phyloP scores from a whole-genome alignment of 2,888 invertebrate species.

The Taphrorychus bicolor region DNA sequence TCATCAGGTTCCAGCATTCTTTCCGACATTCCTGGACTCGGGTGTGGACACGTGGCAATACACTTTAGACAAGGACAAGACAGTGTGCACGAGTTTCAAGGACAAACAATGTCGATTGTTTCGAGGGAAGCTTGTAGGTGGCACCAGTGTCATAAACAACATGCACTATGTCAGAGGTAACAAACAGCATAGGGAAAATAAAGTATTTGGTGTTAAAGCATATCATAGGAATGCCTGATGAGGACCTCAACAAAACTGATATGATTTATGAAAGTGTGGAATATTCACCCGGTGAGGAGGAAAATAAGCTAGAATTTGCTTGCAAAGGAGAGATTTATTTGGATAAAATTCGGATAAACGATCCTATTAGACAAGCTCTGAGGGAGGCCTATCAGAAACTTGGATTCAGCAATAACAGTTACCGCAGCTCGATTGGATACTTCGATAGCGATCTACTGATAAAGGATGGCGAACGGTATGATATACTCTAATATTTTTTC shows the following conservation, averaged over 20 bases:
- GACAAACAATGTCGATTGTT: constrained; percentile 55
- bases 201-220: neutral
- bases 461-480: constrained; percentile 39
- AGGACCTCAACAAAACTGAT: constrained; percentile 62
- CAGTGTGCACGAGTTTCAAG: constrained; percentile 46
- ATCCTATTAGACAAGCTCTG: neutral
- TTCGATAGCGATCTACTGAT: constrained; percentile 37
- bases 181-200: neutral
- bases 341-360: constrained; percentile 7
- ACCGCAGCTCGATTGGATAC: constrained; percentile 35
- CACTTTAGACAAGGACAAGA: constrained; percentile 47
- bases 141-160: constrained; percentile 61
- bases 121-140: constrained; percentile 62
- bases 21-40: constrained; percentile 45
- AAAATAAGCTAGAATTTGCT: neutral
- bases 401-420: constrained; percentile 3
- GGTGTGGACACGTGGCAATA: constrained; percentile 52
- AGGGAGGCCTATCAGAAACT: constrained; percentile 18
- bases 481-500: neutral
- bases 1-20: constrained; percentile 49
- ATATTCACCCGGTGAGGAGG: constrained; percentile 4
- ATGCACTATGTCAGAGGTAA: constrained; percentile 56
- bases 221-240: no score
- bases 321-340: constrained; percentile 22
- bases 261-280: constrained; percentile 71